phyloP scores from a whole-genome alignment of 2,797 vertebrate species.

The Dermochelys coriacea region DNA sequence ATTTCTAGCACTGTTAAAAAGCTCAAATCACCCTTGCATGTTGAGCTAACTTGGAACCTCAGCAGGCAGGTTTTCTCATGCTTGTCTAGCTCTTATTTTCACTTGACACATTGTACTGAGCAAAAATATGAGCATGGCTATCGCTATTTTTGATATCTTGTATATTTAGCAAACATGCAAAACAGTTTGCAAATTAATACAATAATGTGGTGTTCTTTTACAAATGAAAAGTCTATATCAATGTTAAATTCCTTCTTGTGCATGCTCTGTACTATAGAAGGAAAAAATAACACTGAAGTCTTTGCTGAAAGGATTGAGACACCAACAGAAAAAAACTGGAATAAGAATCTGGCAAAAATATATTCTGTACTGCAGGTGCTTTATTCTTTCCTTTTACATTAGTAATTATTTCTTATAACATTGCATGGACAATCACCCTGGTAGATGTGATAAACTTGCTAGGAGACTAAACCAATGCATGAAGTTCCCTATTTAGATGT shows the following conservation, averaged over 20 bases:
- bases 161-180: background rate
- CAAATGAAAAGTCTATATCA: background rate
- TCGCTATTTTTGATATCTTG: background rate
- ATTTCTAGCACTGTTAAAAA: background rate
- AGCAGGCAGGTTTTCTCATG: fast-evolving
- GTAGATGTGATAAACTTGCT: background rate
- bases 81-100: constrained; percentile 3
- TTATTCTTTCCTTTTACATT: background rate
- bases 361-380: background rate
- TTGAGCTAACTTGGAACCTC: background rate
- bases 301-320: background rate
- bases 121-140: background rate
- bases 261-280: background rate
- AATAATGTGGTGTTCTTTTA: background rate
- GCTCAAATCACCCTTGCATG: background rate
- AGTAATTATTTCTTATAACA: background rate
- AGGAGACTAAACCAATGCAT: background rate
- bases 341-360: background rate
- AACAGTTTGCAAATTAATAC: background rate
- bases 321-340: background rate
- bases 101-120: background rate
- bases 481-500: background rate
- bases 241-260: background rate
- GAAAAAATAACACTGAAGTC: background rate
- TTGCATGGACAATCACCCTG: background rate